Percentiles rank a stretch among this genome's conserved stretches.
Conservation (phyloP, 2,113 vertebrate species). For the Crotalus helleri region DNA sequence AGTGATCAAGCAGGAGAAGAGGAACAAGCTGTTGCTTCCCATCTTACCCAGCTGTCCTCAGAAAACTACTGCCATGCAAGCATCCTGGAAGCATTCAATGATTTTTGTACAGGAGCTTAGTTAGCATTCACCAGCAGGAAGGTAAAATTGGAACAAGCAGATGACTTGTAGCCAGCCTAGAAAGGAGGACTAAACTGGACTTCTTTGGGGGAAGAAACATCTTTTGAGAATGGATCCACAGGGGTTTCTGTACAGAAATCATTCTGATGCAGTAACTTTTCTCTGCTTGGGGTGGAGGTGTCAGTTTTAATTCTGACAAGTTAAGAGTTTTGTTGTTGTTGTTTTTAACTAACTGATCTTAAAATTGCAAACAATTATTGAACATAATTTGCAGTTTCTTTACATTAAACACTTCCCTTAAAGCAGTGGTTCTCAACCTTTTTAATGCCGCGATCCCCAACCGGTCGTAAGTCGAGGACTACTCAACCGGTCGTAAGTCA, state of each 20-base stretch:
- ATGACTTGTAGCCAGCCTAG: neutral
- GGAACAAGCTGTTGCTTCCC: slow-evolving; percentile 23
- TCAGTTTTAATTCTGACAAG: neutral
- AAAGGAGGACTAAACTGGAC: neutral
- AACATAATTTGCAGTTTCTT: neutral
- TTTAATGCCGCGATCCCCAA: too few relatives aligned
- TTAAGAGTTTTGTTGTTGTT: neutral
- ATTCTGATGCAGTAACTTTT: neutral
- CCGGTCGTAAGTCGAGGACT: too few relatives aligned
- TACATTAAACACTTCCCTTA: neutral
- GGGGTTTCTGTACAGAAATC: neutral
- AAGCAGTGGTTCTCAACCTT: too few relatives aligned
- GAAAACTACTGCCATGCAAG: neutral
- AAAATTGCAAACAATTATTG: neutral
- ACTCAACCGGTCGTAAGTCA: too few relatives aligned
- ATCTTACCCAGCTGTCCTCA: slow-evolving; percentile 3
- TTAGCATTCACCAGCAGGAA: neutral
- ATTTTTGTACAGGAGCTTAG: neutral
- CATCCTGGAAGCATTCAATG: neutral
- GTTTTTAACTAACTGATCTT: neutral
- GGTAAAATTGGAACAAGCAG: neutral
- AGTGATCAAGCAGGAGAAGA: slow-evolving; percentile 21
- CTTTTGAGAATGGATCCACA: neutral
- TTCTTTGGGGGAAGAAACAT: neutral
- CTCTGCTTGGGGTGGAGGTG: neutral